A percentile compares a stretch with the other conserved stretches of the same genome.
These are phyloP conservation scores for Indicator maculatus DNA, from an alignment of 2,113 vertebrate species.

Conservation along the genomic window DNA sequence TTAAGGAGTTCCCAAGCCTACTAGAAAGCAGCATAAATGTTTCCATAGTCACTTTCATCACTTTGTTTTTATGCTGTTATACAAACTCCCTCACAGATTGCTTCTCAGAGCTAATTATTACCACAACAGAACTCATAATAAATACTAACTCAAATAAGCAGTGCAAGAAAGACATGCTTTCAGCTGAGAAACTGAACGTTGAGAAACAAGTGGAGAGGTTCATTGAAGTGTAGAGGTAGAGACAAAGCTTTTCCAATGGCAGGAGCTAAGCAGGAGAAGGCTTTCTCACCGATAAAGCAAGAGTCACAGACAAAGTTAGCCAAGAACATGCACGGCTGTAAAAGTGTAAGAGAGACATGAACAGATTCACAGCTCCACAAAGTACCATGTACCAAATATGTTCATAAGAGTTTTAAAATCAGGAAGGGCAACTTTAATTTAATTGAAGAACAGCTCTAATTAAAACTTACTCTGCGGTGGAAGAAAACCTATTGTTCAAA, in stretches of 20 bases:
- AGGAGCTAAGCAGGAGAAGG: not conserved
- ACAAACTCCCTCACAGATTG: not conserved
- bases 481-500: conserved; percentile 54
- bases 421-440: conserved; percentile 39
- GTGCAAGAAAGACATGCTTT: not conserved
- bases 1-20: not conserved
- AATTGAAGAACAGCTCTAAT: conserved; percentile 49
- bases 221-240: not conserved
- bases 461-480: conserved; percentile 34
- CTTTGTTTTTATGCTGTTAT: not conserved
- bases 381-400: not conserved
- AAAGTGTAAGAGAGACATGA: not conserved
- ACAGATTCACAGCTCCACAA: not conserved
- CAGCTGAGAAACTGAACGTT: not conserved
- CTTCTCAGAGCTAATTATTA: not conserved
- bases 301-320: not conserved
- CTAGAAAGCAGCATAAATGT: not conserved
- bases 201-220: not conserved
- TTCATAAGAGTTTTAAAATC: not conserved
- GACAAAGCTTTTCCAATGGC: not conserved
- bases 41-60: not conserved
- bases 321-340: not conserved
- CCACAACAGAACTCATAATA: not conserved
- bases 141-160: not conserved
- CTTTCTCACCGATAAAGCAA: not conserved